Evolutionary conservation across 2,888 invertebrate species (phyloP).

Genomic region (Aspidiotus destructor): DNA sequence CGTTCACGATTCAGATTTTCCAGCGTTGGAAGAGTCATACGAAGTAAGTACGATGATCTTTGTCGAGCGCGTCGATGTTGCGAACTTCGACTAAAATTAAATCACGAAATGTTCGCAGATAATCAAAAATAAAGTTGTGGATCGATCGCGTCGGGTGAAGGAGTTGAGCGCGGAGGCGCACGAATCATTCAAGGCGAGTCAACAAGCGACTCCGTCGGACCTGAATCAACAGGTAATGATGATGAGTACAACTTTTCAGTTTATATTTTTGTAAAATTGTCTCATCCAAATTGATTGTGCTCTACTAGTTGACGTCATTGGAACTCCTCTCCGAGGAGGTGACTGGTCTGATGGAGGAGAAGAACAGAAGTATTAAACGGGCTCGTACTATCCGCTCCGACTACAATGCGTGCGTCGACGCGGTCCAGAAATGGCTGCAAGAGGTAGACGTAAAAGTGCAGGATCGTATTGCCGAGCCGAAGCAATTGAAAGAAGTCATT

Average conservation of each 20-base stretch:
- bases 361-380: conserved; percentile 75
- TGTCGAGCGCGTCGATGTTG: neutral
- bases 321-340: conserved; percentile 73
- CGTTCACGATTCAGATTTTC: conserved; percentile 66
- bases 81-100: neutral
- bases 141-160: conserved; percentile 31
- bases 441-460: conserved; percentile 73
- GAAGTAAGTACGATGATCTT: conserved; percentile 40
- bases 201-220: conserved; percentile 55
- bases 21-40: conserved; percentile 52
- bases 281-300: neutral
- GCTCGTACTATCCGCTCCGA: conserved; percentile 73
- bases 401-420: conserved; percentile 67
- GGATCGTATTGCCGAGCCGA: conserved; percentile 68
- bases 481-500: conserved; percentile 57
- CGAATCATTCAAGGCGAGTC: conserved; percentile 37
- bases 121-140: conserved; percentile 22
- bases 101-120: conserved; percentile 6
- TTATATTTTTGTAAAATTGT: neutral
- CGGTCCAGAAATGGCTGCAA: conserved; percentile 72
- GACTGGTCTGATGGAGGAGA: conserved; percentile 72
- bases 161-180: conserved; percentile 22
- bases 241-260: neutral
- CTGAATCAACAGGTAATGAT: conserved; percentile 50
- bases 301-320: conserved; percentile 59